Base-by-base conservation (phyloP, 2,797 vertebrate species). In the Eurystomus glaucurus region DNA sequence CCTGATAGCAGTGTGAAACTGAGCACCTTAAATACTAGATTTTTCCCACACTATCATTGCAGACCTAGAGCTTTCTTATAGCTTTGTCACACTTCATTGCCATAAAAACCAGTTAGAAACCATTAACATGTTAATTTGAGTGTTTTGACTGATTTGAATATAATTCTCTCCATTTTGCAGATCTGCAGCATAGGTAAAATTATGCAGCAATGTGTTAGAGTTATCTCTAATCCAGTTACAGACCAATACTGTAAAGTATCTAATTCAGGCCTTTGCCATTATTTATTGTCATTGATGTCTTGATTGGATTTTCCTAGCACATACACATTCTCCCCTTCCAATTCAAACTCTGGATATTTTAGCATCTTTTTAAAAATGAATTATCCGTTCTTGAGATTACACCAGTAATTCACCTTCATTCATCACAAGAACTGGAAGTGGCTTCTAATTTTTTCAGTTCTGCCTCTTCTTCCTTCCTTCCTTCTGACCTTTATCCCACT, bases 121-220 rank as follows among this genome's bases (percentile, higher is more conserved):
- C 69, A 82, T 71, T 93, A 94, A 86, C 65, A 64, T 37, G 85
- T 84, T 70, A 26, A 72, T 93, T 90, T 93, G 85, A 76, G 43
- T 94, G 51, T 82, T 94, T 96, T 51, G 86, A n/a, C 74, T 91
- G 84, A 85, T 96, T 82, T 48, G 61, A 65, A 89, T 93, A 7
- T 13, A 4, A 51, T 82, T 66, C 3, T 45, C 6, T 33, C 51
- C 71, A 66, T 95, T 91, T 92, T 96, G n/a, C 17, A 50, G 54
- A 51, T 28, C 23, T 60, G 16, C 19, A 72, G 9, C 22, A 19
- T 45, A 37, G 17, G 45, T 50, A 72, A 33, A 25, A 28, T 43
- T 10, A 50, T 9, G 11, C 39, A 66, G 46, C 6, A 71, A 58
- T 39, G 25, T 58, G 10, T 60, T 46, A 35, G 15, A 58, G 20